Percentiles rank a stretch among this genome's conserved stretches.
These are phyloP conservation scores for Pycnomerus fuliginosus DNA, from an alignment of 2,888 invertebrate species.

Conservation along the genomic window DNA sequence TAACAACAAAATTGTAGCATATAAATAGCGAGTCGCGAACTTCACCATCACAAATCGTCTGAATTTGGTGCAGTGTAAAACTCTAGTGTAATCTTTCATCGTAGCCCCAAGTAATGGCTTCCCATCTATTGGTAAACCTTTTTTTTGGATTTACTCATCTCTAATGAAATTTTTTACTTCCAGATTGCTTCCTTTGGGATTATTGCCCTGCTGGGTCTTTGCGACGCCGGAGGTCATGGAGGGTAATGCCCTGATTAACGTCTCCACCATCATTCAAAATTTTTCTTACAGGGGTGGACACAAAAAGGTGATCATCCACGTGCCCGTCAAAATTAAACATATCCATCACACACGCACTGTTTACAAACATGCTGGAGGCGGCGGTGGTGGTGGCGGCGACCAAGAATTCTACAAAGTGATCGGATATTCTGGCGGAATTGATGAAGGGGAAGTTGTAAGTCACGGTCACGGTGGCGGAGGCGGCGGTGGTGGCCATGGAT, in stretches of 20 bases:
- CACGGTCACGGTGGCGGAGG: constrained; percentile 43
- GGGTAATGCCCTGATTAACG: constrained; percentile 45
- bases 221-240: constrained; percentile 51
- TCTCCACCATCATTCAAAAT: constrained; percentile 3
- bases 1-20: constrained; percentile 34
- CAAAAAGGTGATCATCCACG: constrained; percentile 76
- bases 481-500: constrained; percentile 30
- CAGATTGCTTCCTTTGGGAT: constrained; percentile 46
- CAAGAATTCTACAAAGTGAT: constrained; percentile 69
- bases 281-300: constrained; percentile 49
- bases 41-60: constrained; percentile 37
- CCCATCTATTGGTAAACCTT: constrained; percentile 35
- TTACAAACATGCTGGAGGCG: constrained; percentile 67
- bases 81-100: constrained; percentile 30
- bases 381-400: constrained; percentile 55
- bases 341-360: constrained; percentile 78
- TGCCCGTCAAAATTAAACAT: constrained; percentile 74
- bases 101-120: constrained; percentile 38
- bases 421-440: constrained; percentile 68
- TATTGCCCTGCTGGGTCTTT: constrained; percentile 50
- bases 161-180: constrained; percentile 6
- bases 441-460: constrained; percentile 50
- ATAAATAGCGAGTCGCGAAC: constrained; percentile 41
- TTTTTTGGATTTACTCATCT: background rate
- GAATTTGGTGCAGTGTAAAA: constrained; percentile 43